These are phyloP conservation scores for Cybosia mesomella DNA, from an alignment of 2,888 invertebrate genomes.

Conservation along the genomic window DNA sequence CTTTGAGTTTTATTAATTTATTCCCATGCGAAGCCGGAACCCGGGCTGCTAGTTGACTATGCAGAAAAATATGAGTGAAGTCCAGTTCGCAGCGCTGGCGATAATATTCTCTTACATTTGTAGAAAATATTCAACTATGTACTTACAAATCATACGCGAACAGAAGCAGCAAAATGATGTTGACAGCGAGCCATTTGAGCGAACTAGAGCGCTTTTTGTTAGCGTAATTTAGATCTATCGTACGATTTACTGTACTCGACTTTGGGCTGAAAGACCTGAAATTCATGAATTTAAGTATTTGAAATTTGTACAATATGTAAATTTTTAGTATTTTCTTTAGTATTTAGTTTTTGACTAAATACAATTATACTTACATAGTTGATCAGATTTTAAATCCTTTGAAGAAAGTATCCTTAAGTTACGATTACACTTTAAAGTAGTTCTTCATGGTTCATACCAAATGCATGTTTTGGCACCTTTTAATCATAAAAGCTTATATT, in stretches of 20 bases:
- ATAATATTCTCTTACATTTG: too few relatives aligned
- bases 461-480: neutral
- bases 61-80: too few relatives aligned
- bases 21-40: too few relatives aligned
- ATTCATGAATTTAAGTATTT: neutral
- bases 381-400: neutral
- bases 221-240: conserved; percentile 83
- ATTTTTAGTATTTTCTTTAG: too few relatives aligned
- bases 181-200: conserved; percentile 87
- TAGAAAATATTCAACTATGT: neutral
- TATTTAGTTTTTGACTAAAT: too few relatives aligned
- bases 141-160: conserved; percentile 89
- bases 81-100: too few relatives aligned
- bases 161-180: conserved; percentile 83
- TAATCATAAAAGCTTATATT: neutral
- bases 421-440: neutral
- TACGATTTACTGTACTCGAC: conserved; percentile 83
- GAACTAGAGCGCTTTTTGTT: conserved; percentile 82
- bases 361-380: conserved; percentile 8
- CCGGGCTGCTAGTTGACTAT: too few relatives aligned
- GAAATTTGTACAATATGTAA: neutral
- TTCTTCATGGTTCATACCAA: conserved; percentile 4
- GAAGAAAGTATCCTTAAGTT: neutral
- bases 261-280: conserved; percentile 69
- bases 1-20: too few relatives aligned